Evolutionary conservation across 2,797 vertebrate genomes (phyloP).

Genomic region (Tarsius wallacei): DNA sequence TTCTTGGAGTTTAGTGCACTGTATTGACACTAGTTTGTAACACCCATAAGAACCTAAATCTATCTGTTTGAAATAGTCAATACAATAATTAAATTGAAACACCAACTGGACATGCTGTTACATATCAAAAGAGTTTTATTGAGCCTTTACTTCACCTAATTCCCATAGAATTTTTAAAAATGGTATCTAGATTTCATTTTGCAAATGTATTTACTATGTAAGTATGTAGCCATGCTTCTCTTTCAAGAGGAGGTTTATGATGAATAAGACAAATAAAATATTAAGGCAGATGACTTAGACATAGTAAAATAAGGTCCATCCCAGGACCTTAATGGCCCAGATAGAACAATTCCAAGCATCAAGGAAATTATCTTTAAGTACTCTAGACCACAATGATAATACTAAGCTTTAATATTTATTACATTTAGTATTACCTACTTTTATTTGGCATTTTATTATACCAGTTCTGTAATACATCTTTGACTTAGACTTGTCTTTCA

Average conservation of each 20-base stretch:
- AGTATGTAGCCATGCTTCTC: not conserved
- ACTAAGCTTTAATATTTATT: not conserved
- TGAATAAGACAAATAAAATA: conserved; percentile 16
- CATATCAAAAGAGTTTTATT: not conserved
- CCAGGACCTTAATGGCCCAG: too few relatives aligned
- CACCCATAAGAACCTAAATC: not conserved
- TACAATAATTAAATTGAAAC: not conserved
- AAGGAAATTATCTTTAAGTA: not conserved
- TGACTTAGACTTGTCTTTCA: not conserved
- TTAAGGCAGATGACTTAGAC: not conserved
- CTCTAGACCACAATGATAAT: not conserved
- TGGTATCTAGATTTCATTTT: conserved; percentile 1
- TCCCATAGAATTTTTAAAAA: not conserved
- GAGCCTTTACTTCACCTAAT: not conserved
- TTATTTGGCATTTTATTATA: not conserved
- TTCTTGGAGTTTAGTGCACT: not conserved
- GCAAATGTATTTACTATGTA: not conserved
- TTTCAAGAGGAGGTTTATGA: not conserved
- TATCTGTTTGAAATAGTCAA: not conserved
- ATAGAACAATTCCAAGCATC: not conserved
- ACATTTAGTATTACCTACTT: not conserved
- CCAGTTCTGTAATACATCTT: not conserved
- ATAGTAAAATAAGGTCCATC: not conserved
- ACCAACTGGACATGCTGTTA: not conserved
- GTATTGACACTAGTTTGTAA: not conserved